Percentiles rank a stretch among this genome's conserved stretches.
Evolutionary conservation across 2,797 vertebrate genomes (phyloP).

Genomic region (Sebastes itinus): DNA sequence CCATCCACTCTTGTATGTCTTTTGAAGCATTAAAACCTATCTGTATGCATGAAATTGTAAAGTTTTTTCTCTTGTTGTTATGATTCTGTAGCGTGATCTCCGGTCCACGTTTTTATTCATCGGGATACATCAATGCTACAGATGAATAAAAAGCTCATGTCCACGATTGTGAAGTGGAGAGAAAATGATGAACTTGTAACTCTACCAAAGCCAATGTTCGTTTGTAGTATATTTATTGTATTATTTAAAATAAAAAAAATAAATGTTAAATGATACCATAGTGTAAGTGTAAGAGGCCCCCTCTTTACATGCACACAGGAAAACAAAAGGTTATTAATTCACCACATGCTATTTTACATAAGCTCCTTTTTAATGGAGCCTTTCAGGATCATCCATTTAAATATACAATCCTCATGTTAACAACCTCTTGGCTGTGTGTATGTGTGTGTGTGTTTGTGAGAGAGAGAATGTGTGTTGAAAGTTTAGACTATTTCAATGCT

Average conservation of each 20-base stretch:
- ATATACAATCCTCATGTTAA: background rate
- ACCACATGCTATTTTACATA: constrained; percentile 18
- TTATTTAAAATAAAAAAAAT: constrained; percentile 87
- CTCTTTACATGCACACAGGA: constrained; percentile 75
- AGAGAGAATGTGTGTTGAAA: constrained; percentile 4
- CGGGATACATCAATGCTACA: constrained; percentile 54
- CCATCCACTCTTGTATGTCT: constrained; percentile 90
- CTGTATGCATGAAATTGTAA: constrained; percentile 90
- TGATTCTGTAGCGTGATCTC: constrained; percentile 71
- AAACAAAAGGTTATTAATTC: constrained; percentile 26
- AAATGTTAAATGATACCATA: constrained; percentile 87
- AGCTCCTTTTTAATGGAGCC: background rate
- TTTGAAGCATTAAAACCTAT: constrained; percentile 90
- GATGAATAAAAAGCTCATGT: constrained; percentile 72
- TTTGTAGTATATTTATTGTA: constrained; percentile 91
- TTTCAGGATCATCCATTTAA: background rate
- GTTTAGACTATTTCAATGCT: background rate
- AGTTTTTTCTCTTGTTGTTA: constrained; percentile 84
- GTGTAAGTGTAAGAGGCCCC: constrained; percentile 81
- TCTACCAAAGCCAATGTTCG: constrained; percentile 83
- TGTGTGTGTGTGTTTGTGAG: background rate
- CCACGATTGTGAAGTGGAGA: constrained; percentile 81
- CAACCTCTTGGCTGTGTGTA: constrained; percentile 14
- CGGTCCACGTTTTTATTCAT: constrained; percentile 58
- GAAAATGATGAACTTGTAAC: constrained; percentile 83